A percentile compares a stretch with the other conserved stretches of the same genome.
Conservation (phyloP, 2,797 vertebrate species). For the Rachycentron canadum region DNA sequence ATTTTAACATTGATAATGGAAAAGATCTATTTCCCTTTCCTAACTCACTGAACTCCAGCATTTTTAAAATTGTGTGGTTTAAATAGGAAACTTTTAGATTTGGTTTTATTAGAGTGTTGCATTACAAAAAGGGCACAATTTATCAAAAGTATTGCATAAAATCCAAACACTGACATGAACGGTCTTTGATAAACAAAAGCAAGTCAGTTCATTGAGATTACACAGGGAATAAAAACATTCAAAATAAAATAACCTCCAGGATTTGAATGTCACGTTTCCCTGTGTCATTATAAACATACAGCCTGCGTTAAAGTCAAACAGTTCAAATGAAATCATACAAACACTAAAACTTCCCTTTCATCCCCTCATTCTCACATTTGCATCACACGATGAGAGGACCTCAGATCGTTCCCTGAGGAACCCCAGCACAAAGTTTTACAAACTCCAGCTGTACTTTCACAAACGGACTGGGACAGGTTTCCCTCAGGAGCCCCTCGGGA, state of each 20-base stretch:
- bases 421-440: background rate
- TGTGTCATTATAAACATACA: slow-evolving; percentile 33
- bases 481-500: background rate
- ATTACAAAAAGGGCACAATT: slow-evolving; percentile 62
- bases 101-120: slow-evolving; percentile 43
- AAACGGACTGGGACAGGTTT: background rate
- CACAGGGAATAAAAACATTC: slow-evolving; percentile 54
- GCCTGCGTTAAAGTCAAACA: slow-evolving; percentile 26
- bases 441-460: background rate
- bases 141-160: slow-evolving; percentile 77
- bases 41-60: slow-evolving; percentile 1
- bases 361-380: slow-evolving; percentile 15
- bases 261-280: slow-evolving; percentile 26
- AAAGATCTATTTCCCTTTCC: background rate
- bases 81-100: slow-evolving; percentile 29
- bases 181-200: slow-evolving; percentile 25
- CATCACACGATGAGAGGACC: slow-evolving; percentile 29
- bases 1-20: slow-evolving; percentile 13
- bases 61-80: background rate
- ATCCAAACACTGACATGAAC: slow-evolving; percentile 64
- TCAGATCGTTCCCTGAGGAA: slow-evolving; percentile 50
- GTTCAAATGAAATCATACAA: slow-evolving; percentile 4
- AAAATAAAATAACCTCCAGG: slow-evolving; percentile 14
- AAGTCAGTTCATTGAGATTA: slow-evolving; percentile 27
- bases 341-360: slow-evolving; percentile 46